Base-by-base conservation (phyloP, 2,888 invertebrate species). In the Kuschelorhynchus macadamiae region DNA sequence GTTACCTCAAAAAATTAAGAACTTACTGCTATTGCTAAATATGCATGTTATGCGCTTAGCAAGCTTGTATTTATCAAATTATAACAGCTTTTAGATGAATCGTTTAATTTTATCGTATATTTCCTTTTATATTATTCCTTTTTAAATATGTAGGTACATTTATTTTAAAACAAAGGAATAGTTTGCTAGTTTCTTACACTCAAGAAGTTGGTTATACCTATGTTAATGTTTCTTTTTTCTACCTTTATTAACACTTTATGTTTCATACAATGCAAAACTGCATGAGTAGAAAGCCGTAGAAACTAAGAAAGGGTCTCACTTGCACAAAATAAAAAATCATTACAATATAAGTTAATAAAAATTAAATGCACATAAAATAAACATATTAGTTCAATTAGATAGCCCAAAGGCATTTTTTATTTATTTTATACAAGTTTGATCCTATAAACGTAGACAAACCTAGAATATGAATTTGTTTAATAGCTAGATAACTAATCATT, bases 401-500 rank as follows among this genome's bases (percentile, higher is more conserved):
- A 30, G 4, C 4, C 9, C 30, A 30, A 30, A 7, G 30, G 4
- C 30, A 7, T 30, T 30, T 30, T 30, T 30, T 30, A 30, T 30
- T 7, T 30, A 30, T 30, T 30, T 7, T 30, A 4, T 30, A 30
- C 30, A 30, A 30, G 30, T 30, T 30, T 30, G 9, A 9, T 30
- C 4, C 9, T 30, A 9, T 9, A 30, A 4, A 7, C 9, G 4
- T 30, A 9, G 9, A 30, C 9, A 30, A 7, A 30, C n/a, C n/a
- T n/a, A 30, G 9, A 30, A 9, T 30, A 4, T 7, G 5, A 4
- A 30, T 9, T 30, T 30, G 30, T 17, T 50, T 33, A 32, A 1
- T 39, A 20, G 4, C 20, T 3, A 20, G 1, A 60, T 60, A 11
- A 39, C 67, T 73, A 56, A 73, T 21, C 17, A 71, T 56, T 55